phyloP scores from a whole-genome alignment of 2,113 vertebrate genomes.

The Gambusia affinis region DNA sequence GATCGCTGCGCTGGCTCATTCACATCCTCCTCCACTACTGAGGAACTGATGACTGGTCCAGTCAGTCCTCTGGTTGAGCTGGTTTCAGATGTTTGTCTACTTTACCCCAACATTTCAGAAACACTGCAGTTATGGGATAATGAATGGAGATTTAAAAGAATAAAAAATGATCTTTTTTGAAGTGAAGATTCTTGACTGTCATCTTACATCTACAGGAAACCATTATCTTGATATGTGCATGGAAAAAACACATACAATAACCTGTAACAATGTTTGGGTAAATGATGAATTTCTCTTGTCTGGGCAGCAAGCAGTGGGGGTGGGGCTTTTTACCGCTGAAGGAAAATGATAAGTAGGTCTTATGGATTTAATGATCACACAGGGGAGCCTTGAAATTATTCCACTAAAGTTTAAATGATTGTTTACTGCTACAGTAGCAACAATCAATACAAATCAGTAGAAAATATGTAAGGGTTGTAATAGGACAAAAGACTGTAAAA shows the following conservation, averaged over 20 bases:
- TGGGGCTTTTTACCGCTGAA: slow-evolving; percentile 26
- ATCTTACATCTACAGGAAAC: too few relatives aligned
- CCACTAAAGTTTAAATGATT: slow-evolving; percentile 33
- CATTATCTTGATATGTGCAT: too few relatives aligned
- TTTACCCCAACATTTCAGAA: slow-evolving; percentile 35
- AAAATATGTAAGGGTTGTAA: too few relatives aligned
- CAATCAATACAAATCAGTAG: slow-evolving; percentile 13
- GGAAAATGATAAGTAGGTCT: slow-evolving; percentile 19
- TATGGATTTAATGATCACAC: slow-evolving; percentile 45
- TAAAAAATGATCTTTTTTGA: neutral
- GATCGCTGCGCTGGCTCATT: slow-evolving; percentile 70
- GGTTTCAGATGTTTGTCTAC: slow-evolving; percentile 37
- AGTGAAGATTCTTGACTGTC: too few relatives aligned
- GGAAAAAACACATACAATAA: too few relatives aligned
- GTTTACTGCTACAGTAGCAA: slow-evolving; percentile 8
- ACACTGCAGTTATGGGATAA: neutral
- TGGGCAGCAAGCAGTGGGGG: slow-evolving; percentile 47
- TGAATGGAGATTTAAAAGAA: neutral
- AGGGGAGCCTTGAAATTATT: slow-evolving; percentile 24
- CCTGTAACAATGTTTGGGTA: slow-evolving; percentile 1
- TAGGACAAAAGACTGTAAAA: too few relatives aligned
- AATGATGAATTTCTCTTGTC: slow-evolving; percentile 52
- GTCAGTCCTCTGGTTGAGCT: slow-evolving; percentile 63
- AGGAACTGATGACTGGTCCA: slow-evolving; percentile 38
- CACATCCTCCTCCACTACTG: slow-evolving; percentile 65